A percentile compares a stretch with the other conserved stretches of the same genome.
These are phyloP conservation scores for Orthosia gothica DNA, from an alignment of 2,888 invertebrate species.

Conservation along the genomic window DNA sequence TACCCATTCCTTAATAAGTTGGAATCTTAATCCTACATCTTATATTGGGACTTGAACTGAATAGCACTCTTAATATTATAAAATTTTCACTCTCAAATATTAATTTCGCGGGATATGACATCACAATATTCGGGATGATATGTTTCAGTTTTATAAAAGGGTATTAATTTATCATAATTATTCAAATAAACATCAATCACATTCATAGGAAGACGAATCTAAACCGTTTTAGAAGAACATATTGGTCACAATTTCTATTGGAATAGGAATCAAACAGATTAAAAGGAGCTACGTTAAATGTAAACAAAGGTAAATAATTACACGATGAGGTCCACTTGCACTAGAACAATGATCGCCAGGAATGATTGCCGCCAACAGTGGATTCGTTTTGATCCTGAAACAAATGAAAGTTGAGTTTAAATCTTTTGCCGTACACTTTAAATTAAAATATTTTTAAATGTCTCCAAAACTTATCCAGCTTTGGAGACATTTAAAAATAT, in stretches of 20 bases:
- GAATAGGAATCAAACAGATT: slow-evolving; percentile 46
- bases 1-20: slow-evolving; percentile 43
- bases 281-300: slow-evolving; percentile 24
- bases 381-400: slow-evolving; percentile 83
- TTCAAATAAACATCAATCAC: slow-evolving; percentile 29
- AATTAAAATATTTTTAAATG: too few species aligned
- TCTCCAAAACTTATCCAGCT: background rate
- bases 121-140: slow-evolving; percentile 81
- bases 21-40: slow-evolving; percentile 54
- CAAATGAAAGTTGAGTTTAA: slow-evolving; percentile 69
- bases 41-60: slow-evolving; percentile 65
- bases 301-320: slow-evolving; percentile 68
- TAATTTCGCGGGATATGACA: slow-evolving; percentile 81
- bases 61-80: slow-evolving; percentile 77
- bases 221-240: slow-evolving; percentile 15
- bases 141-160: slow-evolving; percentile 76
- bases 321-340: slow-evolving; percentile 84
- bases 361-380: slow-evolving; percentile 85
- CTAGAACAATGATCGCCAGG: slow-evolving; percentile 81
- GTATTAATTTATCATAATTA: slow-evolving; percentile 21
- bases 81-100: slow-evolving; percentile 76
- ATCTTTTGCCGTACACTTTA: background rate
- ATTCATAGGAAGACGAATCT: slow-evolving; percentile 50
- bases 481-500: slow-evolving; percentile 1
- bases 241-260: slow-evolving; percentile 53